Conservation (phyloP, 1,140 invertebrate species). For the Globodera rostochiensis region DNA sequence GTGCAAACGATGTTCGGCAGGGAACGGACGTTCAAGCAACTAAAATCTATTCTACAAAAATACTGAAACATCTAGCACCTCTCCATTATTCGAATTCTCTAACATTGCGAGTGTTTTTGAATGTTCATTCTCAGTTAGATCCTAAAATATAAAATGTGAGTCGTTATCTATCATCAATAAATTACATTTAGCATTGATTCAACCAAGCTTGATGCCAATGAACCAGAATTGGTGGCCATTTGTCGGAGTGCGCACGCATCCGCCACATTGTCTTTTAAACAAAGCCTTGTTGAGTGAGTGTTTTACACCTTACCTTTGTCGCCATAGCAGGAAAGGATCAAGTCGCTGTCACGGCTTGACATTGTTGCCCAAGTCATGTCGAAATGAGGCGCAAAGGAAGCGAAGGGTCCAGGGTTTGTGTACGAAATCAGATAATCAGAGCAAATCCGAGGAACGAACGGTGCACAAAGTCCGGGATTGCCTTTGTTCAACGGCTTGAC, state of each 20-base stretch:
- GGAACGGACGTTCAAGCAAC: neutral
- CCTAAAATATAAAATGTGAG: conserved; percentile 43
- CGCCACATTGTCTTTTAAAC: conserved; percentile 73
- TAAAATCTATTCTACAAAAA: neutral
- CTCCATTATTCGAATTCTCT: conserved; percentile 22
- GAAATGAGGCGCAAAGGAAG: conserved; percentile 89
- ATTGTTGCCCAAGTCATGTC: conserved; percentile 92
- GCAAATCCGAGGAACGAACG: conserved; percentile 30
- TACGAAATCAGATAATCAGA: conserved; percentile 42
- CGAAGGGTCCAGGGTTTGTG: conserved; percentile 88
- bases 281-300: no score
- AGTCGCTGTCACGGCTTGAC: conserved; percentile 86
- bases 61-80: neutral
- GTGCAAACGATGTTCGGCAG: neutral
- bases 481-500: conserved; percentile 42
- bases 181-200: conserved; percentile 16
- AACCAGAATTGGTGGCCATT: conserved; percentile 38
- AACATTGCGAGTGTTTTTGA: conserved; percentile 72
- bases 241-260: conserved; percentile 74
- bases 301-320: conserved; percentile 69
- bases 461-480: conserved; percentile 39
- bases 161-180: neutral
- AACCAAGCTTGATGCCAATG: neutral
- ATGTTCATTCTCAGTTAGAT: conserved; percentile 82
- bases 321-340: conserved; percentile 87